phyloP scores from a whole-genome alignment of 1,140 invertebrate genomes.

The Dendrolimus kikuchii region DNA sequence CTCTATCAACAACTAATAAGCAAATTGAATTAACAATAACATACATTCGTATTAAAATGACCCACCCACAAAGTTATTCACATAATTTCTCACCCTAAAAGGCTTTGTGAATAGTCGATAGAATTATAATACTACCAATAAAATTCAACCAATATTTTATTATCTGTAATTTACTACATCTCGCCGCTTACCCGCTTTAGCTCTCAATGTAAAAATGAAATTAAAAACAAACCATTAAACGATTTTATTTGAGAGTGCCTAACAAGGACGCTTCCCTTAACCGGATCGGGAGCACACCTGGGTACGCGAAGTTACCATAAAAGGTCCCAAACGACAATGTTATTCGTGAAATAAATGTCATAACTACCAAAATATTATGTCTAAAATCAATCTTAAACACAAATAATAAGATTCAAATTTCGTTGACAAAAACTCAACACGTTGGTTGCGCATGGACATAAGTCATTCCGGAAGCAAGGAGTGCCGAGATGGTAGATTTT shows the following conservation, averaged over 20 bases:
- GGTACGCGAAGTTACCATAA: slow-evolving; percentile 66
- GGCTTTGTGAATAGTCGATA: slow-evolving; percentile 22
- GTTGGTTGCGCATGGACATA: slow-evolving; percentile 52
- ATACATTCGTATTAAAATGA: slow-evolving; percentile 19
- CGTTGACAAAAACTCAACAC: slow-evolving; percentile 5
- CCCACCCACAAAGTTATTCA: slow-evolving; percentile 22
- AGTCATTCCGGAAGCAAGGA: slow-evolving; percentile 67
- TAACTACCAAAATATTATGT: slow-evolving; percentile 16
- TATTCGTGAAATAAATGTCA: slow-evolving; percentile 17
- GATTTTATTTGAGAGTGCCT: slow-evolving; percentile 67
- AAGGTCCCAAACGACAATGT: slow-evolving; percentile 63
- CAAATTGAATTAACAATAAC: not conserved
- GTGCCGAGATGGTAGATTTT: slow-evolving; percentile 69
- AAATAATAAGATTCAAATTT: slow-evolving; percentile 23
- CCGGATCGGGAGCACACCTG: slow-evolving; percentile 70
- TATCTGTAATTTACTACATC: slow-evolving; percentile 55
- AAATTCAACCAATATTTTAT: slow-evolving; percentile 36
- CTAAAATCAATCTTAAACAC: slow-evolving; percentile 8
- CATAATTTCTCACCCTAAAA: slow-evolving; percentile 12
- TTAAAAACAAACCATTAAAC: slow-evolving; percentile 72
- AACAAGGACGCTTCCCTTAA: slow-evolving; percentile 70
- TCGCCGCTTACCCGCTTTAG: slow-evolving; percentile 18
- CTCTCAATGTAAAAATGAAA: slow-evolving; percentile 60
- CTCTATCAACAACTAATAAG: not conserved
- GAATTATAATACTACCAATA: slow-evolving; percentile 36